Conservation (phyloP, 2,888 invertebrate genomes). For the Camptogramma bilineatum region DNA sequence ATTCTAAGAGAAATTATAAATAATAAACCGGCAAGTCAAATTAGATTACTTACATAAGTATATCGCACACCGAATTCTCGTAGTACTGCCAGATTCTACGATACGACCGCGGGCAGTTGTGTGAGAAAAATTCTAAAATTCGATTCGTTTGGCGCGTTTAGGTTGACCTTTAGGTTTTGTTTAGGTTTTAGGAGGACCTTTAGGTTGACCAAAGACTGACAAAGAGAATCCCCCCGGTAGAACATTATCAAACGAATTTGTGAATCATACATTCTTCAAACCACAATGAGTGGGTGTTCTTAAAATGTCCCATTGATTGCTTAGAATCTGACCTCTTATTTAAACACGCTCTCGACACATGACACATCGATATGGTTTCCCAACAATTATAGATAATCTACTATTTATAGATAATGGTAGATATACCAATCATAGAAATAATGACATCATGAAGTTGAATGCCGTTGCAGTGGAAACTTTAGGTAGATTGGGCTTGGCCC, state of each 20-base stretch:
- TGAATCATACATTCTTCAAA: not conserved
- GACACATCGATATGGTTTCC: conserved; percentile 1
- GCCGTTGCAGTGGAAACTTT: not conserved
- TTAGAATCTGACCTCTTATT: conserved; percentile 2
- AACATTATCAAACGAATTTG: not conserved
- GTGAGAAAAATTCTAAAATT: too few species aligned
- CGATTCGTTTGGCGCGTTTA: too few species aligned
- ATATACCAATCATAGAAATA: not conserved
- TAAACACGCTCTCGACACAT: not conserved
- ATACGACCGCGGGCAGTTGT: too few species aligned
- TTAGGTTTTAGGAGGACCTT: too few species aligned
- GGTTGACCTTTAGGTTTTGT: too few species aligned
- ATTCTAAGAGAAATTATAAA: too few species aligned
- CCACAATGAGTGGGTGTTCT: not conserved
- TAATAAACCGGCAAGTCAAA: too few species aligned
- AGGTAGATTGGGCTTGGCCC: not conserved
- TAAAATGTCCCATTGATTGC: not conserved
- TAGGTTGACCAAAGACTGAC: too few species aligned
- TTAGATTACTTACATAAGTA: too few species aligned
- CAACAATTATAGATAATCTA: not conserved
- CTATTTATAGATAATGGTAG: not conserved
- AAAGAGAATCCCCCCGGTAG: too few species aligned
- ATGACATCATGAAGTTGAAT: not conserved
- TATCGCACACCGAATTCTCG: too few species aligned
- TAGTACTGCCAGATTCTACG: too few species aligned